These are phyloP conservation scores for Drosophila pegasa DNA, from an alignment of 2,888 invertebrate genomes.

Conservation along the genomic window DNA sequence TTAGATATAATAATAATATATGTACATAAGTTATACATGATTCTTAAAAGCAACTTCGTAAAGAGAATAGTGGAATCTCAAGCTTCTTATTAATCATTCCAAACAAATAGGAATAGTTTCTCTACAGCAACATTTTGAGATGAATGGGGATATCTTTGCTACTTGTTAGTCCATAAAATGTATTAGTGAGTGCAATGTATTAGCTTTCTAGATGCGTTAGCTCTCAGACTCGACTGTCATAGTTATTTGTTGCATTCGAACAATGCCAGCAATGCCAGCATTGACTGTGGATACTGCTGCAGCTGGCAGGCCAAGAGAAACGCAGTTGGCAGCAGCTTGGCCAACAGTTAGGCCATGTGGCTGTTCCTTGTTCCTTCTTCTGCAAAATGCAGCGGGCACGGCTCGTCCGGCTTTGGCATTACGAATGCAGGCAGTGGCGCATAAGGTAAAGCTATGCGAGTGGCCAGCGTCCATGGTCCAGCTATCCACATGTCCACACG, in stretches of 20 bases:
- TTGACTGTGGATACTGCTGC: background rate
- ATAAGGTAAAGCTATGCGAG: slow-evolving; percentile 62
- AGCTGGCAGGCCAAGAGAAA: slow-evolving; percentile 17
- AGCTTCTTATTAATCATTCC: background rate
- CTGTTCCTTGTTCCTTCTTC: slow-evolving; percentile 48
- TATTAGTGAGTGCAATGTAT: background rate
- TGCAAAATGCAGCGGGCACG: slow-evolving; percentile 34
- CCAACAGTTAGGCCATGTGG: slow-evolving; percentile 38
- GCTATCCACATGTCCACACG: slow-evolving; percentile 39
- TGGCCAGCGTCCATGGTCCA: slow-evolving; percentile 21
- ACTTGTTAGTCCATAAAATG: background rate
- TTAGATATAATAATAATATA: too few species aligned
- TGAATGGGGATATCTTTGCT: background rate
- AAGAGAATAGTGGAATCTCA: too few species aligned
- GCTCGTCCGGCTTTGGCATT: slow-evolving; percentile 74
- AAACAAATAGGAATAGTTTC: too few species aligned
- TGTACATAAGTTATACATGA: too few species aligned
- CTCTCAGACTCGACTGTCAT: slow-evolving; percentile 1
- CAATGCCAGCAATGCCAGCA: slow-evolving; percentile 7
- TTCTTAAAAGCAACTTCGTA: too few species aligned
- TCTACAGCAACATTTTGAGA: background rate
- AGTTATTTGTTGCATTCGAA: slow-evolving; percentile 6
- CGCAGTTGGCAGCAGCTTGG: slow-evolving; percentile 19
- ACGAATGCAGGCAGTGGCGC: slow-evolving; percentile 64
- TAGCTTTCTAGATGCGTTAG: background rate